Base-by-base conservation (phyloP, 2,797 vertebrate genomes). In the Simalia tracyae region DNA sequence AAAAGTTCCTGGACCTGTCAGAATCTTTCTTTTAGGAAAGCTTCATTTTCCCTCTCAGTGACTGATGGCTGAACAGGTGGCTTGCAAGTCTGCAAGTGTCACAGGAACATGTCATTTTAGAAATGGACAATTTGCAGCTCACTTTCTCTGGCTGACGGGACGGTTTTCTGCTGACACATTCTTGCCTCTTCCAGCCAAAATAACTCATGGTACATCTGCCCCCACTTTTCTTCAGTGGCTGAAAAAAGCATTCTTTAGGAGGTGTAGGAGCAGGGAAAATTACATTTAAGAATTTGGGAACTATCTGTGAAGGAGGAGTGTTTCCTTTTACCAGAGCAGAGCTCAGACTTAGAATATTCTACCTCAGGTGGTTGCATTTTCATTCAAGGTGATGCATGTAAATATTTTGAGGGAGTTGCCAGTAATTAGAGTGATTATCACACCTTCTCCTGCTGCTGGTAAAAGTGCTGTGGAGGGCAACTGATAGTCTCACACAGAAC, bases 1-100 rank as follows among this genome's bases (percentile, higher is more conserved):
- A 8, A 54, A 76, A 8, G 31, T 94, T 95, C 94, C 85, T 31
- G 85, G 91, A 93, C 94, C 95, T 68, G 92, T 95, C 95, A 96
- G 93, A 97, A 98, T 97, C 97, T 95, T 92, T 91, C 90, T 72
- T 97, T 97, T 95, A 96, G 97, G 97, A 98, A 98, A 98, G 98
- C 97, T 98, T 97, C 97, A 98, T 98, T 98, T 97, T 97, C 96
- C 97, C 95, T 94, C 96, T 94, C 96, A 93, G 97, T 98, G 98
- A 98, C 98, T 97, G 98, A 99, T 98, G 97, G 97, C 96, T 89
- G 96, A 98, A 98, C 98, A 99, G 98, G 98, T 99, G 98, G 97
- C 96, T 96, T 96, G 96, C 94, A 96, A 97, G 97, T 96, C 96
- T 66, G 84, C 96, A 95, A 98, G 97, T 98, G 98, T 98, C 98